Evolutionary conservation across 2,888 invertebrate species (phyloP), one percentile per base, ranked within the genome.

Genomic region (Pegoplata infirma): DNA sequence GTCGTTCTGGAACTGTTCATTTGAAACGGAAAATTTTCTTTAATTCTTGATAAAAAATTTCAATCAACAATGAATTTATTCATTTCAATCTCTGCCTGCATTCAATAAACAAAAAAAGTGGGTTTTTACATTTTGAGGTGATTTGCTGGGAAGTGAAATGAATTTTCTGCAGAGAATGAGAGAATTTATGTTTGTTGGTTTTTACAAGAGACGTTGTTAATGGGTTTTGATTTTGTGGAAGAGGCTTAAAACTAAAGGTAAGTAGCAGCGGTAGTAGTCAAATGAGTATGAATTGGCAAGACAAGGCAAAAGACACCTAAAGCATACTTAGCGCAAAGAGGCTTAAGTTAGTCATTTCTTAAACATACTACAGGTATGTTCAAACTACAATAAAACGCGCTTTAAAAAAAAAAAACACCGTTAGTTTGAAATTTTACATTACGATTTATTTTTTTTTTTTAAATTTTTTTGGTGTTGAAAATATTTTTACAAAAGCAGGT

Each of bases 321-420:
- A 68, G 55, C 75, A 64, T 23, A 28, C 17, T 17, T 32, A 44
- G 19, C 21, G 12, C 63, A 63, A 16, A 23, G 49, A 28, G 63
- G 68, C 75, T 76, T 44, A 63, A 63, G 49, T 69, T 69, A 76
- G 75, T 76, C 44, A 64, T 56, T 69, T 63, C n/a, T 76, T 64
- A 69, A 76, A 58, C 56, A 55, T 76, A 46, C 75, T 56, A 16
- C 68, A 64, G 69, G 56, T 44, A 69, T 51, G 75, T 76, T 76
- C 56, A 49, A 4, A 44, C 17, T 6, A n/a, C n/a, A n/a, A n/a
- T 25, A 69, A 64, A 25, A 12, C 7, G 68, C 49, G 68, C 14
- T 21, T 12, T n/a, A n/a, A n/a, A n/a, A n/a, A n/a, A n/a, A n/a
- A 36, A 17, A 53, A 23, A 6, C 4, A 68, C 10, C 12, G 25